phyloP scores from a whole-genome alignment of 2,797 vertebrate species.

The Hybognathus amarus region DNA sequence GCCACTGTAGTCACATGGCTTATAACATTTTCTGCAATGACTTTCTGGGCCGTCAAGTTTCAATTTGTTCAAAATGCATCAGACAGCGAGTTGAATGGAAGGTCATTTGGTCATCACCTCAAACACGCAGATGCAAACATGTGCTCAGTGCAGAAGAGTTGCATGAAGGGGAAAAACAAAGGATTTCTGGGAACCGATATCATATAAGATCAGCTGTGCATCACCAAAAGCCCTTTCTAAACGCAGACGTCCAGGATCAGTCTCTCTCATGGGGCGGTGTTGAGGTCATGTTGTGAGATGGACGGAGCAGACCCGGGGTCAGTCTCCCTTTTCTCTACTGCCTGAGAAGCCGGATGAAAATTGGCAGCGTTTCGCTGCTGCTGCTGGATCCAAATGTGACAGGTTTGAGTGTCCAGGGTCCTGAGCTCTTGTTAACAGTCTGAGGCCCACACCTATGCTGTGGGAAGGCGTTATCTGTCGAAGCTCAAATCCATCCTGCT shows the following conservation, averaged over 20 bases:
- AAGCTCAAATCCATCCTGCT: slow-evolving; percentile 37
- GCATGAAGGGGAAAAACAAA: neutral
- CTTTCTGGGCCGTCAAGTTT: too few relatives aligned
- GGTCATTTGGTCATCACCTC: neutral
- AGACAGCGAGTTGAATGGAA: neutral
- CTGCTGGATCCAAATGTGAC: slow-evolving; percentile 51
- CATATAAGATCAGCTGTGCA: slow-evolving; percentile 28
- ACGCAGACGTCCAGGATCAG: neutral
- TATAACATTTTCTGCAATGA: too few relatives aligned
- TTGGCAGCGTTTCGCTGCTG: slow-evolving; percentile 21
- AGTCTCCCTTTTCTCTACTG: slow-evolving; percentile 41
- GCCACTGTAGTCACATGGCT: too few relatives aligned
- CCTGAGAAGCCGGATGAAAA: slow-evolving; percentile 42
- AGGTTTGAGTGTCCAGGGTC: slow-evolving; percentile 45
- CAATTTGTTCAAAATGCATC: too few relatives aligned
- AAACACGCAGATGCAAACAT: slow-evolving; percentile 1
- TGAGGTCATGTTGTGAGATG: slow-evolving; percentile 26
- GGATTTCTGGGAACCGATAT: neutral
- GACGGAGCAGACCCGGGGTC: slow-evolving; percentile 28
- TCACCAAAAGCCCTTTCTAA: slow-evolving; percentile 31
- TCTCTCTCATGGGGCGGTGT: neutral
- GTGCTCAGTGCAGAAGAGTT: neutral
- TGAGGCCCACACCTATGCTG: slow-evolving; percentile 50
- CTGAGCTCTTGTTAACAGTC: slow-evolving; percentile 53
- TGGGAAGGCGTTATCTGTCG: slow-evolving; percentile 49